phyloP scores from a whole-genome alignment of 2,113 vertebrate species.

The Syrmaticus mikado region DNA sequence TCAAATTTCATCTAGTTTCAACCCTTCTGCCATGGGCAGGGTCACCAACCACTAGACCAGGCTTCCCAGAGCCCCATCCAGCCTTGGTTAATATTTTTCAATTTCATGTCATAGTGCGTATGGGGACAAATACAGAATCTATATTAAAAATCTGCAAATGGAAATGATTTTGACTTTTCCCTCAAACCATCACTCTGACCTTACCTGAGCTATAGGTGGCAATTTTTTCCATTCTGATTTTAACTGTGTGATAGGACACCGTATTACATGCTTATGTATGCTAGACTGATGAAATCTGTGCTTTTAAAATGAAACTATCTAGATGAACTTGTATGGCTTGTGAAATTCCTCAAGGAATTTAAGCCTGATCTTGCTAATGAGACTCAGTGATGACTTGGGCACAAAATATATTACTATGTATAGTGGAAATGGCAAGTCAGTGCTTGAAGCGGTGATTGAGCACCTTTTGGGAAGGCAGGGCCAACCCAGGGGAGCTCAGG shows the following conservation, averaged over 20 bases:
- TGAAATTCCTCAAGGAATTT: background rate
- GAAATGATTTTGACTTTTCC: background rate
- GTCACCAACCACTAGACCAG: too few relatives aligned
- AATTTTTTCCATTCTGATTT: background rate
- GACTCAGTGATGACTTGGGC: background rate
- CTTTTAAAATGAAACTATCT: background rate
- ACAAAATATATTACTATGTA: background rate
- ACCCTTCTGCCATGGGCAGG: too few relatives aligned
- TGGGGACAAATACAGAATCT: background rate
- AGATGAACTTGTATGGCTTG: background rate
- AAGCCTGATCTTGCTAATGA: background rate
- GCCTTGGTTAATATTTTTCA: background rate
- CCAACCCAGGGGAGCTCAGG: too few relatives aligned
- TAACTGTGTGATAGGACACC: background rate
- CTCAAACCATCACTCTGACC: background rate
- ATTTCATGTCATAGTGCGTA: background rate
- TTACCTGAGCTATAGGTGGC: background rate
- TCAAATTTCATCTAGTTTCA: too few relatives aligned
- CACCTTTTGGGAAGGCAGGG: too few relatives aligned
- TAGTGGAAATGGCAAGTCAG: too few relatives aligned
- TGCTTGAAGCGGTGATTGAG: too few relatives aligned
- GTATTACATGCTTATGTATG: background rate
- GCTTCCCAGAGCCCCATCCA: too few relatives aligned
- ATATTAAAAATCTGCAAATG: background rate
- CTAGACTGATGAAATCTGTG: background rate